Percentiles rank a stretch among this genome's conserved stretches.
These are phyloP conservation scores for Hipparchia semele DNA, from an alignment of 2,888 invertebrate genomes.

Conservation along the genomic window DNA sequence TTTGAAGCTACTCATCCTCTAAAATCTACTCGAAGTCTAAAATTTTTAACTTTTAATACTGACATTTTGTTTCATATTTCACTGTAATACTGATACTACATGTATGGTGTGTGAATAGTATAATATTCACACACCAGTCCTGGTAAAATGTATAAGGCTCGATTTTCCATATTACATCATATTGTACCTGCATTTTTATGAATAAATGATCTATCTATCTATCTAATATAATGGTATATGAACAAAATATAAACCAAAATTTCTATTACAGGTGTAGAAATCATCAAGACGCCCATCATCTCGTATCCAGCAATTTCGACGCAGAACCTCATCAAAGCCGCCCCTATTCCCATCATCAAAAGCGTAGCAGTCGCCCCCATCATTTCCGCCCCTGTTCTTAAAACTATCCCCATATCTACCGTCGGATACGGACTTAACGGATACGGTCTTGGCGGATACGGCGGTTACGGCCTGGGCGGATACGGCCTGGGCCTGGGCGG, in stretches of 20 bases:
- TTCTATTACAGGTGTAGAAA: constrained; percentile 21
- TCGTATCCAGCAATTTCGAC: constrained; percentile 61
- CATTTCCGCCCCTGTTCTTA: constrained; percentile 53
- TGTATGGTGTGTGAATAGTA: too few relatives aligned
- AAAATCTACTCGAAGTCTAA: too few relatives aligned
- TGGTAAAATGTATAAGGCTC: too few relatives aligned
- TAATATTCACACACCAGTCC: too few relatives aligned
- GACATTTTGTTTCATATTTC: too few relatives aligned
- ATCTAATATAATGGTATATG: too few relatives aligned
- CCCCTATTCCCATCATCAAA: constrained; percentile 64
- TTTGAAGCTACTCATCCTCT: too few relatives aligned
- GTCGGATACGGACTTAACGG: constrained; percentile 34
- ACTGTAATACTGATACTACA: too few relatives aligned
- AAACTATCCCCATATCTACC: constrained; percentile 46
- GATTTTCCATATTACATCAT: too few relatives aligned
- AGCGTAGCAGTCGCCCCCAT: constrained; percentile 56
- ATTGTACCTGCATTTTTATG: too few relatives aligned
- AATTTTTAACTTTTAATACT: too few relatives aligned
- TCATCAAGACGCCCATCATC: constrained; percentile 47
- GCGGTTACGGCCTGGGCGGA: background rate
- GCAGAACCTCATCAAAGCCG: constrained; percentile 62
- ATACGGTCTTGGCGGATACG: constrained; percentile 31
- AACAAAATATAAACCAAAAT: background rate
- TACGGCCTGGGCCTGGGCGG: background rate
- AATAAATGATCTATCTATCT: too few relatives aligned